Conservation (phyloP, 2,888 invertebrate species). For the Parascotia fuliginaria region DNA sequence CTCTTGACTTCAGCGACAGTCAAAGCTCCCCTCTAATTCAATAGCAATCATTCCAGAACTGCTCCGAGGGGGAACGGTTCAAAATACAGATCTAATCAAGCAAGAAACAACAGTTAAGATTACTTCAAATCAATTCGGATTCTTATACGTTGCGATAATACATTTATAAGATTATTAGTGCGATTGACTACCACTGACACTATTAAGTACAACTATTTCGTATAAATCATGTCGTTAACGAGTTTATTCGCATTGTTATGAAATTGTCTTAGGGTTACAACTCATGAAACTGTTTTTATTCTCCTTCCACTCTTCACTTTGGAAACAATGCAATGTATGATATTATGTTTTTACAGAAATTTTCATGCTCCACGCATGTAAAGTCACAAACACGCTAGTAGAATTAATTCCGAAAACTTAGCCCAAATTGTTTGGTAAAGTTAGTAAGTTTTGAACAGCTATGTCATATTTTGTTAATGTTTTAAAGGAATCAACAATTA, state of each 20-base stretch:
- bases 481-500: conserved; percentile 30
- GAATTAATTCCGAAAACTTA: no score
- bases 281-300: no score
- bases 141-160: not conserved
- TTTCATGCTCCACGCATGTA: no score
- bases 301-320: no score
- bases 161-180: not conserved
- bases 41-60: conserved; percentile 84
- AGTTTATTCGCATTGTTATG: not conserved
- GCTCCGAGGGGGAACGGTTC: conserved; percentile 82
- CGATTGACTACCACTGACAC: conserved; percentile 20
- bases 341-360: no score
- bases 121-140: not conserved
- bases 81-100: conserved; percentile 69
- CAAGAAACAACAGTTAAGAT: not conserved
- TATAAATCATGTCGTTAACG: not conserved
- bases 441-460: not conserved
- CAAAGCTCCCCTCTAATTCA: conserved; percentile 91
- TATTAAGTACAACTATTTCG: no score
- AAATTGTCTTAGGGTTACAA: no score
- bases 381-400: no score
- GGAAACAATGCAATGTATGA: no score
- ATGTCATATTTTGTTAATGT: not conserved
- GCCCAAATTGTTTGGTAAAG: no score
- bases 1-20: conserved; percentile 91